Conservation (phyloP, 2,888 invertebrate species). For the Cerceris rybyensis region DNA sequence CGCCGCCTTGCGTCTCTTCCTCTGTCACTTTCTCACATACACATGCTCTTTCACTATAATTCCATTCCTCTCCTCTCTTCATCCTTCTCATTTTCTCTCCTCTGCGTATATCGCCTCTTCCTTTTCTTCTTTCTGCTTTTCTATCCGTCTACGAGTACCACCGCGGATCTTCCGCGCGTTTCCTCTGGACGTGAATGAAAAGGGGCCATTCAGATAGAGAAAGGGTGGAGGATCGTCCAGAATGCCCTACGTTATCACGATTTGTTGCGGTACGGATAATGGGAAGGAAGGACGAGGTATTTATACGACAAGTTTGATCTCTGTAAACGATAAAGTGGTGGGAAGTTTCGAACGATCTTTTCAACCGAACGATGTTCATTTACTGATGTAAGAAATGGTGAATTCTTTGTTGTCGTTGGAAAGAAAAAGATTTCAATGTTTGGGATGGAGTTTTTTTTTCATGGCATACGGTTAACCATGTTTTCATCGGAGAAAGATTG, state of each 20-base stretch:
- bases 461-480: not conserved
- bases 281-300: slow-evolving; percentile 26
- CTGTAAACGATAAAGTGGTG: not conserved
- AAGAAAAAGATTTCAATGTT: no score
- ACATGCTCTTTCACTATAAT: slow-evolving; percentile 38
- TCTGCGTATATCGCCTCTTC: slow-evolving; percentile 1
- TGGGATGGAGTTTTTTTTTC: no score
- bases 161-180: slow-evolving; percentile 32
- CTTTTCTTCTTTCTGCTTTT: slow-evolving; percentile 23
- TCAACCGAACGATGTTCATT: not conserved
- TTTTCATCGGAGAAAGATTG: slow-evolving; percentile 8
- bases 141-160: slow-evolving; percentile 46
- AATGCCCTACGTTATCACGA: slow-evolving; percentile 39
- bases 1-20: slow-evolving; percentile 30
- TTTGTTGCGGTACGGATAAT: slow-evolving; percentile 36
- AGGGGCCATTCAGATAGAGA: slow-evolving; percentile 30
- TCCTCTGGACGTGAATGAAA: slow-evolving; percentile 39
- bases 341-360: not conserved
- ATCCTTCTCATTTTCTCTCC: not conserved
- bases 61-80: slow-evolving; percentile 2
- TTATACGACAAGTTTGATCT: not conserved
- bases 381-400: not conserved
- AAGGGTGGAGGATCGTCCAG: slow-evolving; percentile 16
- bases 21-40: slow-evolving; percentile 40
- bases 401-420: no score